Evolutionary conservation across 2,888 invertebrate species (phyloP).

Genomic region (Lepidocyrtoides sp.): DNA sequence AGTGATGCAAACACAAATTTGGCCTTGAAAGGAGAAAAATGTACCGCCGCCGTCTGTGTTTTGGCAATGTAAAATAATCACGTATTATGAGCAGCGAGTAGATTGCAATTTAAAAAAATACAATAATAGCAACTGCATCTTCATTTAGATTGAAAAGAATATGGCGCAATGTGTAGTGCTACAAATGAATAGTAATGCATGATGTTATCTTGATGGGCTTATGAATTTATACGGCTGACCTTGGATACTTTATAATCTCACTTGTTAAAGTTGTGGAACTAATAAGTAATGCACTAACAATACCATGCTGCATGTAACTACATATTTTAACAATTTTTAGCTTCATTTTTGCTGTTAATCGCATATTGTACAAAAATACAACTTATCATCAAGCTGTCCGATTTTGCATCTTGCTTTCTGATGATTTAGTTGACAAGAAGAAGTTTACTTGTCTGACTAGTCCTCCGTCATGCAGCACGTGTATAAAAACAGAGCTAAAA

Average conservation of each 20-base stretch:
- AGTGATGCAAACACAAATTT: not conserved
- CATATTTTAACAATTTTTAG: too few relatives aligned
- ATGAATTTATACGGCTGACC: conserved; percentile 21
- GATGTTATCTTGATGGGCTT: conserved; percentile 37
- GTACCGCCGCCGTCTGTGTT: not conserved
- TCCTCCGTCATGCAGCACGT: not conserved
- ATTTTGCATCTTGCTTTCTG: too few relatives aligned
- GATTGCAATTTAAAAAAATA: not conserved
- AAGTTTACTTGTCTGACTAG: not conserved
- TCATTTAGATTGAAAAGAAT: not conserved
- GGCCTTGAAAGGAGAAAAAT: not conserved
- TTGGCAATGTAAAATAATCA: not conserved
- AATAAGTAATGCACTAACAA: too few relatives aligned
- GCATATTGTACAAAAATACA: too few relatives aligned
- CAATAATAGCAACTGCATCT: not conserved
- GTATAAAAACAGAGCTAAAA: not conserved
- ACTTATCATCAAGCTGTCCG: too few relatives aligned
- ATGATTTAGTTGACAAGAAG: conserved; percentile 11
- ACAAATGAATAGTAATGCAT: not conserved
- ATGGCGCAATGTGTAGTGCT: not conserved
- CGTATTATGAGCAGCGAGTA: not conserved
- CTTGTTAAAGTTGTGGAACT: not conserved
- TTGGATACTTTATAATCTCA: conserved; percentile 25
- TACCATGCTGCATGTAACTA: too few relatives aligned
- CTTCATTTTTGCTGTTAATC: too few relatives aligned